Evolutionary conservation across 1,140 invertebrate species (phyloP), one percentile per base, ranked within the genome.

Genomic region (Drosophila tristis): DNA sequence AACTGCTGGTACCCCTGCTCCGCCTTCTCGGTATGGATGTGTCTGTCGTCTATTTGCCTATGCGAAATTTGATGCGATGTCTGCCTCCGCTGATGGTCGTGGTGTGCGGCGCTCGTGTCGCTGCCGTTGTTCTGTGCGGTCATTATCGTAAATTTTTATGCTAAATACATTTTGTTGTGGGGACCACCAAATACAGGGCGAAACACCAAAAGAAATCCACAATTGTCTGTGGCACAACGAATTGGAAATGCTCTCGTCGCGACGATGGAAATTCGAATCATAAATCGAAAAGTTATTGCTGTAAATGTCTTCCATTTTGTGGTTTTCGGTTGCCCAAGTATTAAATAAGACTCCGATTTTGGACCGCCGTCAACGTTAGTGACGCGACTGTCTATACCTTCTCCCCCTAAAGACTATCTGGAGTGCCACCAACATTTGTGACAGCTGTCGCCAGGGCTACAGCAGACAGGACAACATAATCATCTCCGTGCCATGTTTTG

Each of bases 101-200:
- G 47, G 61, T 64, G 43, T 63, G 35, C 49, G 15, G 64, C 59
- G 65, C 45, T 43, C 53, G 48, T 42, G 54, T 29, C 16, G 58
- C 23, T 61, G 63, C 48, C 71, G 57, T 61, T 64, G 56, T 64
- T 84, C 50, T 80, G 62, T 71, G 73, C 57, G 64, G 67, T 85
- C 76, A 91, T 91, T 91, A 91, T 91, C 90, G 90, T 91, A 91
- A 91, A 91, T 87, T 91, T 91, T 91, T 90, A 91, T 91, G 90
- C 85, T 91, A 91, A 91, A 91, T 90, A 91, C 90, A 78, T 84
- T 91, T 91, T 59, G 79, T 58, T 86, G 89, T 90, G 63, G 58
- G 35, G 49, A 55, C 62, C 65, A 58, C 26, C 65, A 65, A 56
- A 74, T 16, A 79, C 55, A 74, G 56, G 16, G 65, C 61, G 31